These are phyloP conservation scores for Coecobrya sp. DNA, from an alignment of 2,888 invertebrate genomes.

Conservation along the genomic window DNA sequence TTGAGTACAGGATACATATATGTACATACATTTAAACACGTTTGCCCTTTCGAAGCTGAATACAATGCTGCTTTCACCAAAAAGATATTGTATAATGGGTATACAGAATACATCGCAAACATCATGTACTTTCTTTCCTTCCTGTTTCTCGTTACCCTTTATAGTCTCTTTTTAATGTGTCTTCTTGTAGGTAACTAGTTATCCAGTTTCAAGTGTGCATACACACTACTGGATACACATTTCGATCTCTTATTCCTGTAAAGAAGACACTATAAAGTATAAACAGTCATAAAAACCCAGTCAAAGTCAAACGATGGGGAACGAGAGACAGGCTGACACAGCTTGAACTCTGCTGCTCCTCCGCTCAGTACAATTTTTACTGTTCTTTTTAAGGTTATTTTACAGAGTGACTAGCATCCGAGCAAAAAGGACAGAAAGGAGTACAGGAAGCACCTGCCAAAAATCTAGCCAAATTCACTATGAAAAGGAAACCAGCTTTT, in stretches of 20 bases:
- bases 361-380: not conserved
- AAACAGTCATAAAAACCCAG: conserved; percentile 33
- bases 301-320: conserved; percentile 55
- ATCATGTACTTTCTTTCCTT: conserved; percentile 22
- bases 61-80: conserved; percentile 1
- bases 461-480: conserved; percentile 53
- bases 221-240: not conserved
- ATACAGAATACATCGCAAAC: not conserved
- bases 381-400: not conserved
- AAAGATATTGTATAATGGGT: not conserved
- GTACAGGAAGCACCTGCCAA: conserved; percentile 71
- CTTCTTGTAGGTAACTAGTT: conserved; percentile 30
- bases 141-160: conserved; percentile 33
- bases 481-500: conserved; percentile 43
- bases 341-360: not conserved
- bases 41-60: not conserved
- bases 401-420: conserved; percentile 28
- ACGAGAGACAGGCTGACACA: conserved; percentile 53
- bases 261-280: not conserved
- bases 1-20: not conserved
- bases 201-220: conserved; percentile 15
- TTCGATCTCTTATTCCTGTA: not conserved
- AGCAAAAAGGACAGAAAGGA: conserved; percentile 11
- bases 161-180: conserved; percentile 34
- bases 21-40: not conserved